These are phyloP conservation scores for Henricia sp. DNA, from an alignment of 53 echinoderm and acorn worm species.

Conservation along the genomic window DNA sequence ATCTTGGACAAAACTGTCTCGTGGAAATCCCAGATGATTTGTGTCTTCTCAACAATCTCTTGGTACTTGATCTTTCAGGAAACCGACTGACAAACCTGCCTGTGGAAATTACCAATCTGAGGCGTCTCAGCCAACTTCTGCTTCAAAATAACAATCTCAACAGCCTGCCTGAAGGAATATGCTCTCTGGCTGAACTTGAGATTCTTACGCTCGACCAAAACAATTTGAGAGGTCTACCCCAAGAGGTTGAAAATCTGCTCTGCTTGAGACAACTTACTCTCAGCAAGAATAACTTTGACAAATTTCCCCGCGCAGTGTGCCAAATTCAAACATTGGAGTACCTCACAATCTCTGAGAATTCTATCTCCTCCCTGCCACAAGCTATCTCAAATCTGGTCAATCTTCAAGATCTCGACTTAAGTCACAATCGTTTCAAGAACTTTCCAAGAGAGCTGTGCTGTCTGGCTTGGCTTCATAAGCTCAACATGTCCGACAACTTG, in stretches of 20 bases:
- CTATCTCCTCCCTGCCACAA: conserved; percentile 59
- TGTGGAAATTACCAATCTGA: conserved; percentile 81
- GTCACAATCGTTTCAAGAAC: conserved; percentile 75
- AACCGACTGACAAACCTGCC: conserved; percentile 78
- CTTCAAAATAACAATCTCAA: conserved; percentile 76
- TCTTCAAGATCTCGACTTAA: conserved; percentile 66
- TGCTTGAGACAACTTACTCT: conserved; percentile 75
- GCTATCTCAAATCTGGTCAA: conserved; percentile 70
- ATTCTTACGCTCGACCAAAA: conserved; percentile 77
- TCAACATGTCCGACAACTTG: conserved; percentile 77
- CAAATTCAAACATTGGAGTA: conserved; percentile 72
- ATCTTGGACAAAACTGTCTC: conserved; percentile 73
- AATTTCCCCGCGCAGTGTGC: conserved; percentile 83
- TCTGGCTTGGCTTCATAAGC: conserved; percentile 65
- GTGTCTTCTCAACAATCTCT: conserved; percentile 73
- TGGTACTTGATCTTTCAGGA: conserved; percentile 75
- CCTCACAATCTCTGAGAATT: conserved; percentile 75
- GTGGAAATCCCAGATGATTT: conserved; percentile 78
- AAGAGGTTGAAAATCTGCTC: conserved; percentile 81
- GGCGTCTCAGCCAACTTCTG: conserved; percentile 68
- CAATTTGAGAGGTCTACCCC: conserved; percentile 65
- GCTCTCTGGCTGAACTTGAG: conserved; percentile 72
- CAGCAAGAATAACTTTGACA: conserved; percentile 64
- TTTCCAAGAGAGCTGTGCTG: conserved; percentile 77
- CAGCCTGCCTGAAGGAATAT: conserved; percentile 70